Evolutionary conservation across 2,113 vertebrate species (phyloP).

Genomic region (Meriones unguiculatus): DNA sequence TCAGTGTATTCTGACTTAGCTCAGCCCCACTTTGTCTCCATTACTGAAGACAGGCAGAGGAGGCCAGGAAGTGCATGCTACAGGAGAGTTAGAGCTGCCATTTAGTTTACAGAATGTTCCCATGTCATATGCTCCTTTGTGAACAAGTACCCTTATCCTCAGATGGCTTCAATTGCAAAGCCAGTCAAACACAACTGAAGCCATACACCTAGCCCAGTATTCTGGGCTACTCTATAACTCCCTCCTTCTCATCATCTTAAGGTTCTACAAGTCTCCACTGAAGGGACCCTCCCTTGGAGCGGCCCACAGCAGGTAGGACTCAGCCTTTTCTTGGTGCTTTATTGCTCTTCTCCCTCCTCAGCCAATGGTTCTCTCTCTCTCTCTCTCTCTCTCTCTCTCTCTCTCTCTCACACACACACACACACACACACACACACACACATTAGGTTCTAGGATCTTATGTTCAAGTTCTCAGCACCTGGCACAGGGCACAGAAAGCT

Average conservation of each 20-base stretch:
- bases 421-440: too few species aligned
- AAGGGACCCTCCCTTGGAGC: not conserved
- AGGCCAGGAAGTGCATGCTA: not conserved
- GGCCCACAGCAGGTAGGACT: not conserved
- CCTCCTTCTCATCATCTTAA: not conserved
- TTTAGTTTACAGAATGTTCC: not conserved
- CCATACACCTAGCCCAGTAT: not conserved
- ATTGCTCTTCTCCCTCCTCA: not conserved
- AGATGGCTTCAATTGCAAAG: not conserved
- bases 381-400: not conserved
- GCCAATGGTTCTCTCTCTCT: not conserved
- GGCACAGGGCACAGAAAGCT: not conserved
- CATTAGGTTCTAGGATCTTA: not conserved
- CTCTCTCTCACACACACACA: not conserved
- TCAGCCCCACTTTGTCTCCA: not conserved
- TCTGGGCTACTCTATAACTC: not conserved
- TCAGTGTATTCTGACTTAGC: not conserved
- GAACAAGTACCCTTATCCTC: not conserved
- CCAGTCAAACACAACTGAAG: not conserved
- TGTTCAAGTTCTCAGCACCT: not conserved
- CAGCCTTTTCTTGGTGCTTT: too few species aligned
- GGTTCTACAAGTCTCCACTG: not conserved
- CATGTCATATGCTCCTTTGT: not conserved
- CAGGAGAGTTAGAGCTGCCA: constrained; percentile 2
- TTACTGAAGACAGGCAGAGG: not conserved